phyloP scores from a whole-genome alignment of 2,797 vertebrate species.

The Anguilla anguilla region DNA sequence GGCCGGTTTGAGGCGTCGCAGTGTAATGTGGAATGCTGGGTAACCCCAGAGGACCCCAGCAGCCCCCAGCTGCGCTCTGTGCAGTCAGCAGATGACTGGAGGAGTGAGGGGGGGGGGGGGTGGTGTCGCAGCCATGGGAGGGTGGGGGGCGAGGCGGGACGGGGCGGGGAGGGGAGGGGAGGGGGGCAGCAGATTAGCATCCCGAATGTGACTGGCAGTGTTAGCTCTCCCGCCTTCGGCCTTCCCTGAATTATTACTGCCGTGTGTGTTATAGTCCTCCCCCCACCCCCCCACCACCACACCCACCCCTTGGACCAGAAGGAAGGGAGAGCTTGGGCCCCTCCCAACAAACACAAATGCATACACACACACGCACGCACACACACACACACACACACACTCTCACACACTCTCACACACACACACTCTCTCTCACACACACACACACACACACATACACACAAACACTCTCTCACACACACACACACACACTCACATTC shows the following conservation, averaged over 20 bases:
- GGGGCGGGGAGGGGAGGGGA: background rate
- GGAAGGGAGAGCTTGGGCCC: no score
- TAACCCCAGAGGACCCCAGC: background rate
- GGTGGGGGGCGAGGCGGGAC: no score
- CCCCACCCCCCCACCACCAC: background rate
- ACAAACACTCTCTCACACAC: background rate
- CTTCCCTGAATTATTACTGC: background rate
- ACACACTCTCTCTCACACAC: no score
- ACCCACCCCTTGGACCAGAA: background rate
- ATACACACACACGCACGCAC: background rate
- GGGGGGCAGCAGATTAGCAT: background rate
- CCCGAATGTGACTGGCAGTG: background rate
- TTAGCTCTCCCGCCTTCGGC: background rate
- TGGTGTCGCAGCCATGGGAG: no score
- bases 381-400: background rate
- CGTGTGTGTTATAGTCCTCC: no score
- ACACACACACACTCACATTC: no score
- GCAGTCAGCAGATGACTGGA: background rate
- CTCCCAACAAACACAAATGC: background rate
- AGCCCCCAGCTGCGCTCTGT: background rate
- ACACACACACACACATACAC: background rate
- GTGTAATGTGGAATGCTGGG: background rate
- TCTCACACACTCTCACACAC: background rate
- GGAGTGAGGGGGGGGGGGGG: background rate
- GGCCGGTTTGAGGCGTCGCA: background rate